Conservation (phyloP, 2,888 invertebrate genomes). For the Papilio protenor region DNA sequence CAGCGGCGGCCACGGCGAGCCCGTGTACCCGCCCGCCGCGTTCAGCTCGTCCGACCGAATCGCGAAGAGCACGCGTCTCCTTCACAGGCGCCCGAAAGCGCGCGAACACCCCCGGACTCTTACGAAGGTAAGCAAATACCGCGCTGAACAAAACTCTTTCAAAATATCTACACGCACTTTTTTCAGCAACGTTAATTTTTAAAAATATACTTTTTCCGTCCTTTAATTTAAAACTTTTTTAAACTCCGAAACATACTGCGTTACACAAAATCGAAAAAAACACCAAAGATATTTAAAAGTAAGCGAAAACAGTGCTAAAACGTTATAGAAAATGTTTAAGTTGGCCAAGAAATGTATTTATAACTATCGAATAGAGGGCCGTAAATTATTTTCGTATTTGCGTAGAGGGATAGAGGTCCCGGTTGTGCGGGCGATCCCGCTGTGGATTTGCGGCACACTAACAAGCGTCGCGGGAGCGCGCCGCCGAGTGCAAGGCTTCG, state of each 20-base stretch:
- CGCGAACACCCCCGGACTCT: constrained; percentile 68
- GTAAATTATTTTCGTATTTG: constrained; percentile 80
- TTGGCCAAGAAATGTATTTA: constrained; percentile 28
- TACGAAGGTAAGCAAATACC: constrained; percentile 55
- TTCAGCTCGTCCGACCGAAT: constrained; percentile 91
- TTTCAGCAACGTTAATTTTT: neutral
- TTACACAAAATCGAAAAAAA: constrained; percentile 35
- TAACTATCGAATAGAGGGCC: constrained; percentile 72
- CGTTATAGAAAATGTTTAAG: constrained; percentile 25
- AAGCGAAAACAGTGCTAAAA: constrained; percentile 6
- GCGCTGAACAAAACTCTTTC: constrained; percentile 48
- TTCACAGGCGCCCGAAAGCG: constrained; percentile 70
- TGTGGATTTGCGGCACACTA: constrained; percentile 84
- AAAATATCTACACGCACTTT: constrained; percentile 32
- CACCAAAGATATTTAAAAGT: constrained; percentile 45
- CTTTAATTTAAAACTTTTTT: neutral
- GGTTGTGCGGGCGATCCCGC: constrained; percentile 83
- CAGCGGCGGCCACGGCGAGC: constrained; percentile 91
- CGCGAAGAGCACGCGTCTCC: constrained; percentile 79
- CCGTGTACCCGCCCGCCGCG: constrained; percentile 90
- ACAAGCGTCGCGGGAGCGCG: constrained; percentile 83
- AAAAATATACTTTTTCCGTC: neutral
- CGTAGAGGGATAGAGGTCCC: constrained; percentile 80
- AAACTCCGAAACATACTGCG: constrained; percentile 24
- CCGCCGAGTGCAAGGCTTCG: constrained; percentile 81